These are phyloP conservation scores for Lophius piscatorius DNA, from an alignment of 2,113 vertebrate genomes.

Conservation along the genomic window DNA sequence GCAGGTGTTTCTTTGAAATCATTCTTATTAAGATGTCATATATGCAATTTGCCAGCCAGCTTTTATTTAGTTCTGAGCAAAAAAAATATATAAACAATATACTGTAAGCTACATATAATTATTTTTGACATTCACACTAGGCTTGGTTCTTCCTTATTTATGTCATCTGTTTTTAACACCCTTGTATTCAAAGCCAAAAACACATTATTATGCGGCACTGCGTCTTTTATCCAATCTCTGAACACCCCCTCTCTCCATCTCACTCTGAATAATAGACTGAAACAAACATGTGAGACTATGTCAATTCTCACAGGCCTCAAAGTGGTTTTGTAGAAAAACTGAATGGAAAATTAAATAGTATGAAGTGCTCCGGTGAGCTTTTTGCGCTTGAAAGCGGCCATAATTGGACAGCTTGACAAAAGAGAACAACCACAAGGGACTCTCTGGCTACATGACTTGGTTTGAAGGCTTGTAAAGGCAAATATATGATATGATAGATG, in stretches of 20 bases:
- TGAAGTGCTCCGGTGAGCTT: conserved; percentile 30
- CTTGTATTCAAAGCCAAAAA: neutral
- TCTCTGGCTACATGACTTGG: conserved; percentile 46
- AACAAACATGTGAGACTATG: conserved; percentile 32
- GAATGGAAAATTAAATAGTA: conserved; percentile 37
- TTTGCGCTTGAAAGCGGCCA: conserved; percentile 44
- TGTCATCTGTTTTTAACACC: conserved; percentile 12
- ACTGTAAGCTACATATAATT: no score
- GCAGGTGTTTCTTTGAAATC: no score
- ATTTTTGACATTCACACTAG: conserved; percentile 19
- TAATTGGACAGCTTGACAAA: conserved; percentile 62
- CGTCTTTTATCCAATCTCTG: neutral
- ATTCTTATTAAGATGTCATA: no score
- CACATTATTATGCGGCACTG: neutral
- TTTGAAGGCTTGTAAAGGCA: conserved; percentile 22
- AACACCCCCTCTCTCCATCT: conserved; percentile 22
- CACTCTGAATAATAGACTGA: neutral
- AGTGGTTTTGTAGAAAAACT: conserved; percentile 39
- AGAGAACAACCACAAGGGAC: conserved; percentile 27
- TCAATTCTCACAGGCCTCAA: conserved; percentile 32
- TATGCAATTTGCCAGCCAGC: no score
- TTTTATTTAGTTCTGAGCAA: no score
- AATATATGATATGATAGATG: conserved; percentile 27
- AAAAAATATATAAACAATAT: no score
- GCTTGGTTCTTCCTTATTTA: conserved; percentile 8